These are phyloP conservation scores for Iguana delicatissima DNA, from an alignment of 2,797 vertebrate genomes.

Conservation along the genomic window DNA sequence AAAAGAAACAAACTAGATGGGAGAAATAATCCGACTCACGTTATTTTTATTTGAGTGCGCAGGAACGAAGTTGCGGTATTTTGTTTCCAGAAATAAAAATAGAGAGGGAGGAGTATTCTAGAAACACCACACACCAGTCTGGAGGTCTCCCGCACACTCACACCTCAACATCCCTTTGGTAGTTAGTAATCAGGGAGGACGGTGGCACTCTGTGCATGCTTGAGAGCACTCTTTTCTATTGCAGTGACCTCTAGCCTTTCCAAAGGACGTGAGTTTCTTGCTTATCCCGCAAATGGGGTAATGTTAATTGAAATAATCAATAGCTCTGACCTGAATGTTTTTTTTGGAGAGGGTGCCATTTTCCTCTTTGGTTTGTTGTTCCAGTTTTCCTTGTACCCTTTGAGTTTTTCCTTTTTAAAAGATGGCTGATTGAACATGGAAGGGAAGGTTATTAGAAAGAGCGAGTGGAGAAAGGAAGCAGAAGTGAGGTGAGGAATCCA, in stretches of 20 bases:
- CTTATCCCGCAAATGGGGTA: no score
- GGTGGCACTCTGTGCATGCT: not conserved
- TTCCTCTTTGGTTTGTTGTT: not conserved
- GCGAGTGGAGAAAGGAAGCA: slow-evolving; percentile 28
- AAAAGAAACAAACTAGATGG: no score
- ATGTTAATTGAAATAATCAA: not conserved
- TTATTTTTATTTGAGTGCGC: not conserved
- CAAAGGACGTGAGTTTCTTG: not conserved
- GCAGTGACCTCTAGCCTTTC: not conserved
- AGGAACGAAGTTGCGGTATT: not conserved
- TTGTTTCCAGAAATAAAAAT: not conserved
- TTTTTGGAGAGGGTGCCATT: not conserved
- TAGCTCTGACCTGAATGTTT: not conserved
- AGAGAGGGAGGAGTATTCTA: no score
- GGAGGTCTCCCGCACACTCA: no score
- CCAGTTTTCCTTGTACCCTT: not conserved
- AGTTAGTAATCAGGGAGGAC: no score
- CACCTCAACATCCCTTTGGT: no score
- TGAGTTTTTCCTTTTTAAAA: no score
- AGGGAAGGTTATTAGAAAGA: not conserved
- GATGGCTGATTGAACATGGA: not conserved
- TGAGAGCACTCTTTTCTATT: not conserved
- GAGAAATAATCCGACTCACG: not conserved
- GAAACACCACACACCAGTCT: not conserved
- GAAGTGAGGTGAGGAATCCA: slow-evolving; percentile 30